These are phyloP conservation scores for Scaptomyza reducta DNA, from an alignment of 2,888 invertebrate species.

Conservation along the genomic window DNA sequence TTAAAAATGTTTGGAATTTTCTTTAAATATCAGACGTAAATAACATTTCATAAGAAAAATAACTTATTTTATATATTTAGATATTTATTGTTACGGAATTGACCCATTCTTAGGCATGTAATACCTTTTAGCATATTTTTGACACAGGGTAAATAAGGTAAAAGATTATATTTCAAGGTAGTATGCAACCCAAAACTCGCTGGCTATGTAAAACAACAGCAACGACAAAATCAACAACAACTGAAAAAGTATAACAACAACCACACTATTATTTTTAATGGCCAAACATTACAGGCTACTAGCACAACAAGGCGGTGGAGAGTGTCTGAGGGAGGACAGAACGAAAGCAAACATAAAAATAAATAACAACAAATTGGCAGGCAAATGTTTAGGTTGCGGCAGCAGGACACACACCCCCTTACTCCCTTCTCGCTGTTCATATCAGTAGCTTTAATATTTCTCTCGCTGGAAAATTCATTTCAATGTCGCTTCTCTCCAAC, in stretches of 20 bases:
- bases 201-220: conserved; percentile 28
- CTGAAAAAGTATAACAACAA: conserved; percentile 42
- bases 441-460: conserved; percentile 14
- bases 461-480: conserved; percentile 8
- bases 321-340: conserved; percentile 2
- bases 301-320: conserved; percentile 13
- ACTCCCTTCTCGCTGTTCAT: not conserved
- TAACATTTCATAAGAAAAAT: not conserved
- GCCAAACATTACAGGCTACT: conserved; percentile 73
- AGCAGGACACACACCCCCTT: conserved; percentile 27
- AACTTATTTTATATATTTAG: not conserved
- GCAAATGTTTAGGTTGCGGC: conserved; percentile 76
- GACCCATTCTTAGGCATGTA: not conserved
- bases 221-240: conserved; percentile 24
- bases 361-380: conserved; percentile 79
- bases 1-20: not conserved
- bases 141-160: conserved; percentile 20
- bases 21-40: not conserved
- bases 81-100: not conserved
- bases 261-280: conserved; percentile 79
- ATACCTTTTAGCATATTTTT: conserved; percentile 1
- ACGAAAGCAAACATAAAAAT: conserved; percentile 71
- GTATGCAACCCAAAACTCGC: conserved; percentile 22
- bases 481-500: conserved; percentile 17
- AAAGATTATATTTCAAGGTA: conserved; percentile 18